Conservation (phyloP, 1,140 invertebrate genomes). For the Drosophila trapezifrons region DNA sequence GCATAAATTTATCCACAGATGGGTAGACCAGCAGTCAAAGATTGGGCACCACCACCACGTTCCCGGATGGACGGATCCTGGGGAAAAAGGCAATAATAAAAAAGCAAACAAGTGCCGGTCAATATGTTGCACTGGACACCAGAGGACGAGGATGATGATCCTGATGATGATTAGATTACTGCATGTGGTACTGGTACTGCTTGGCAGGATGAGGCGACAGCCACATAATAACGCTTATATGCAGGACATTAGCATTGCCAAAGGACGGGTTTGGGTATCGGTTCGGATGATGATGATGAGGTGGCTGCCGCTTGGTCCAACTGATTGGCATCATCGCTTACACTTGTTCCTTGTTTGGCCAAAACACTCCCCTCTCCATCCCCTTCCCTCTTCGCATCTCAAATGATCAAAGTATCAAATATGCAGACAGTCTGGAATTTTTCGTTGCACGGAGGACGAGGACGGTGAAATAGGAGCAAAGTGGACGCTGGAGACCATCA, state of each 20-base stretch:
- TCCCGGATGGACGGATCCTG: background rate
- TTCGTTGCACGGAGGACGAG: slow-evolving; percentile 8
- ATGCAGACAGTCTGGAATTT: slow-evolving; percentile 77
- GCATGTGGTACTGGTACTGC: slow-evolving; percentile 18
- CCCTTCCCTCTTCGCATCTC: slow-evolving; percentile 11
- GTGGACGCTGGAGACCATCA: slow-evolving; percentile 3
- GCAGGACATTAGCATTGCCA: slow-evolving; percentile 52
- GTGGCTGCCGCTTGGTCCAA: slow-evolving; percentile 20
- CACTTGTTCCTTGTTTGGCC: slow-evolving; percentile 37
- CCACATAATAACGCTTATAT: slow-evolving; percentile 57
- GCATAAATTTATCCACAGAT: slow-evolving; percentile 72
- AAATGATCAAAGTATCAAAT: slow-evolving; percentile 79
- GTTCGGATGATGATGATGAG: slow-evolving; percentile 3
- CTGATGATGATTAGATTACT: slow-evolving; percentile 72
- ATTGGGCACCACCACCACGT: background rate
- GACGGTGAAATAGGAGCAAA: slow-evolving; percentile 10
- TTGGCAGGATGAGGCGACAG: slow-evolving; percentile 10
- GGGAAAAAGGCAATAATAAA: slow-evolving; percentile 31
- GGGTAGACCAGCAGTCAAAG: slow-evolving; percentile 26
- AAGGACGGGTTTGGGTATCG: background rate
- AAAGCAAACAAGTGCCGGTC: slow-evolving; percentile 48
- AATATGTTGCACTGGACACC: slow-evolving; percentile 63
- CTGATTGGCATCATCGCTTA: slow-evolving; percentile 36
- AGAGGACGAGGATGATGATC: slow-evolving; percentile 32
- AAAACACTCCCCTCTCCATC: slow-evolving; percentile 12